Evolutionary conservation across 2,888 invertebrate species (phyloP).

Genomic region (Cephus pygmeus): DNA sequence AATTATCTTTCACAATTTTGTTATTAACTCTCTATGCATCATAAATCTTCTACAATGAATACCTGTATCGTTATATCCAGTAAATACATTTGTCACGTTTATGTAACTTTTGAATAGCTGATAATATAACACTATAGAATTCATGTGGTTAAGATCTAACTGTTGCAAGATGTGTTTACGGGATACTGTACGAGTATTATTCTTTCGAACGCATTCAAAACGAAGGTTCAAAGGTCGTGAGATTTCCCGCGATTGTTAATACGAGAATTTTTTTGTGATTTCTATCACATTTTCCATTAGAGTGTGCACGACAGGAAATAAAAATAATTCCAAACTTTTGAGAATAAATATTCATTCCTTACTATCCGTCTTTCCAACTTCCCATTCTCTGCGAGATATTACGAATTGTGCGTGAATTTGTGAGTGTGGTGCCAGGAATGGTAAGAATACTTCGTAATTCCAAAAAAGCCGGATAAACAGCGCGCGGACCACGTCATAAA

Average conservation of each 20-base stretch:
- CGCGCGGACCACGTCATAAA: background rate
- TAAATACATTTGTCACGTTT: background rate
- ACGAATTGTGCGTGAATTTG: background rate
- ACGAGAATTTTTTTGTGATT: background rate
- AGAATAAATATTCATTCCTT: background rate
- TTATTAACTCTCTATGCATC: background rate
- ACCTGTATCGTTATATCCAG: background rate
- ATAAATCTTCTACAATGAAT: background rate
- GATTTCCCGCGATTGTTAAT: constrained; percentile 59
- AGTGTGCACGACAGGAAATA: background rate
- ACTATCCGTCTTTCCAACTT: background rate
- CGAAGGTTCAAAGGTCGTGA: constrained; percentile 26
- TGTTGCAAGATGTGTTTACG: background rate
- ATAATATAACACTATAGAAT: background rate
- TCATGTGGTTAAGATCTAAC: background rate
- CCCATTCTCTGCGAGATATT: background rate
- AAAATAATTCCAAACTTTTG: background rate
- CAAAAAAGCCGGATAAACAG: background rate
- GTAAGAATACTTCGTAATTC: background rate
- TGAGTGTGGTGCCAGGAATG: background rate
- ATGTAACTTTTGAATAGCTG: background rate
- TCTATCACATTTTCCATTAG: background rate
- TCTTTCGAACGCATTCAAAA: background rate
- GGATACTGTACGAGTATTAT: background rate
- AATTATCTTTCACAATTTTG: background rate